A percentile compares a stretch with the other conserved stretches of the same genome.
Conservation (phyloP, 2,888 invertebrate genomes). For the Encarsia formosa region DNA sequence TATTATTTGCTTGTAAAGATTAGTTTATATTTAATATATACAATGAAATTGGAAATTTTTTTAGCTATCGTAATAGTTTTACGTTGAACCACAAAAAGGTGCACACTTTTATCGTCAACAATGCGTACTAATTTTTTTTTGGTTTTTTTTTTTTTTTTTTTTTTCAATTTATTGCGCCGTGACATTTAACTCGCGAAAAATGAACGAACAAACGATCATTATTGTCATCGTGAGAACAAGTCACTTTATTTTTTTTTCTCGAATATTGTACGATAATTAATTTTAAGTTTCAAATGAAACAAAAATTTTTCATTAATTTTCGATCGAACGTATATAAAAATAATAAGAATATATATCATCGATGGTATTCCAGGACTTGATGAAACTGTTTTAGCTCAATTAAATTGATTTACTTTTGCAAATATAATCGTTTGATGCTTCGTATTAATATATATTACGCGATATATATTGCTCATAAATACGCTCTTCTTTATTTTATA, state of each 20-base stretch:
- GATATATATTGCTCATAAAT: no score
- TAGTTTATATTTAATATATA: constrained; percentile 4
- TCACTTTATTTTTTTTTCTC: constrained; percentile 34
- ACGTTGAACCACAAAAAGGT: no score
- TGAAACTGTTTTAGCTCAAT: constrained; percentile 13
- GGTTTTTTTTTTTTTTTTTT: background rate
- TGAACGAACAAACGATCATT: constrained; percentile 41
- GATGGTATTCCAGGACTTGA: constrained; percentile 10
- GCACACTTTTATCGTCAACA: no score
- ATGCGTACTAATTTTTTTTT: background rate
- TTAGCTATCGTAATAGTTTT: no score
- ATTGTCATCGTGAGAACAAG: constrained; percentile 48
- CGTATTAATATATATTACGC: no score
- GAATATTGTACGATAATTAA: constrained; percentile 7
- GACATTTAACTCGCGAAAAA: constrained; percentile 9
- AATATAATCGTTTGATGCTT: background rate
- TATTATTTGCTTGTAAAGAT: background rate
- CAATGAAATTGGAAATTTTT: constrained; percentile 5
- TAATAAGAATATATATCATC: no score
- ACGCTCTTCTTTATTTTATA: no score
- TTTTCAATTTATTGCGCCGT: background rate
- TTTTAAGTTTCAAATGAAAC: no score
- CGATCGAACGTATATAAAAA: no score
- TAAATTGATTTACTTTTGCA: background rate
- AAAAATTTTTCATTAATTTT: no score